Evolutionary conservation across 2,113 vertebrate genomes (phyloP), one percentile per base, ranked within the genome.

Genomic region (Ictalurus furcatus): DNA sequence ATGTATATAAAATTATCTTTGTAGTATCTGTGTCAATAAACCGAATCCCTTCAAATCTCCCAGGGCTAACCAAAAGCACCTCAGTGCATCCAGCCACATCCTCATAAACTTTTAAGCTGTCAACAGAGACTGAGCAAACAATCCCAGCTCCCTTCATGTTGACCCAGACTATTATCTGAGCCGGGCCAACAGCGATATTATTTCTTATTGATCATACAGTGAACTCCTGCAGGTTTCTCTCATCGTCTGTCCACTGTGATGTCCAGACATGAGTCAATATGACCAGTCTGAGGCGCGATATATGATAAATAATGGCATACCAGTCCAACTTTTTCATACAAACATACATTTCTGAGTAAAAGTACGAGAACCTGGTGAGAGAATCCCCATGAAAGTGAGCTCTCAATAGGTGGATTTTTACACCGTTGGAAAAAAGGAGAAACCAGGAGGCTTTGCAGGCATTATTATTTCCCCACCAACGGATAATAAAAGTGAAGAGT

Each of bases 1-100:
- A 56, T 82, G 61, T 86, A 86, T 83, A 86, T 73, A 69, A 84
- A 81, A 84, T 87, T 79, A 69, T 91, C 88, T 34, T 16, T 85
- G 83, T 86, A 85, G 40, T 74, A 85, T 89, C 90, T 90, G 86
- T 90, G 91, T 91, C 90, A 90, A 92, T 92, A 91, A 91, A 74
- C 69, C 84, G 82, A 91, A 92, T 90, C 88, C 86, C 69, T 65
- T 88, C 85, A 91, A 88, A 89, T 90, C 88, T 88, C 80, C 56
- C 80, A 82, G 56, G 65, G 69, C 81, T 73, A 40, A 11, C 40
- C 74, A 80, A 73, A 76, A 79, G 54, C 87, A 88, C 76, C 88
- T 86, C 85, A 76, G 83, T 30, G 83, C 91, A 84, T 90, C 90
- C 88, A 34, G 88, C 85, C 65, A 79, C 78, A 86, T 91, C 69